phyloP scores from a whole-genome alignment of 2,797 vertebrate species.

The Cryptoprocta ferox region DNA sequence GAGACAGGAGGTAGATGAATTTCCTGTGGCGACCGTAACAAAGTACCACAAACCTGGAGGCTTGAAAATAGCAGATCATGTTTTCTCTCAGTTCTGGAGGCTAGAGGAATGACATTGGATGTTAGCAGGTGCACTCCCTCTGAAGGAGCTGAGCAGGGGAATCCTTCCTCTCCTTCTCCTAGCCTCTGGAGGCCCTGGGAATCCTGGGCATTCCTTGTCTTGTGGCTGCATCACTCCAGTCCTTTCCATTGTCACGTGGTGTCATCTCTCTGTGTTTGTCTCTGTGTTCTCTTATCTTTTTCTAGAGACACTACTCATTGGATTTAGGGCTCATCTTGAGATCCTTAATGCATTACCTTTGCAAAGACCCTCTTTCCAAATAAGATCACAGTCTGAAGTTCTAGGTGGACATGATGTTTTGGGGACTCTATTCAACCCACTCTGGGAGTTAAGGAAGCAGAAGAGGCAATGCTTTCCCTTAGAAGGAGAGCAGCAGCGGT shows the following conservation, averaged over 20 bases:
- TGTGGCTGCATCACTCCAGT: neutral
- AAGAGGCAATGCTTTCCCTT: neutral
- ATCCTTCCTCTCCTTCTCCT: neutral
- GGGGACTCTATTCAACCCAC: neutral
- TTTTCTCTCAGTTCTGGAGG: neutral
- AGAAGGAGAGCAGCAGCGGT: neutral
- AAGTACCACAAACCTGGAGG: neutral
- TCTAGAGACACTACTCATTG: neutral
- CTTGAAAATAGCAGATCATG: neutral
- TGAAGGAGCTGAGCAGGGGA: neutral
- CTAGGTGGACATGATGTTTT: neutral
- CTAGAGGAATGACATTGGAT: neutral
- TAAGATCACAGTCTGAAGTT: slow-evolving; percentile 11
- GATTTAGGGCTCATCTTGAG: neutral
- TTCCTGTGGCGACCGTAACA: neutral
- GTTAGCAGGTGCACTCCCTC: neutral
- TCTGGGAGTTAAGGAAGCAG: neutral
- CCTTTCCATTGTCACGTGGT: neutral
- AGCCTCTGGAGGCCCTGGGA: neutral
- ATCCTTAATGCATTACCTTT: neutral
- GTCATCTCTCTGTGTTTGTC: neutral
- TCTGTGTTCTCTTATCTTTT: neutral
- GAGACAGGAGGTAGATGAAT: neutral
- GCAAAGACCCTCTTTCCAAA: neutral
- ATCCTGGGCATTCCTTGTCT: neutral